Percentiles rank a stretch among this genome's conserved stretches.
These are phyloP conservation scores for Coelinius sp. DNA, from an alignment of 2,888 invertebrate species.

Conservation along the genomic window DNA sequence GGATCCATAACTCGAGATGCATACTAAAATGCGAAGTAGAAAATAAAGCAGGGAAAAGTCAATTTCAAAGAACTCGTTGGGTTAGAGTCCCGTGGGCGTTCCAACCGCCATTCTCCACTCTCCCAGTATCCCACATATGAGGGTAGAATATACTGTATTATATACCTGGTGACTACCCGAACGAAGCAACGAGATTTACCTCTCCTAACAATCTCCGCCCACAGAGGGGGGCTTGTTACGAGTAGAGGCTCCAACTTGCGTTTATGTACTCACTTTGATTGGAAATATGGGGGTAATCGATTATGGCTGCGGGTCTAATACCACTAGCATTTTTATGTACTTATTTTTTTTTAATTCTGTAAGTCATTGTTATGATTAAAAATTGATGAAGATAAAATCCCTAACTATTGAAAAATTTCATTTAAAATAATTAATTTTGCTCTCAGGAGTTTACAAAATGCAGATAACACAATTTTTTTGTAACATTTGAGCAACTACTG, in stretches of 20 bases:
- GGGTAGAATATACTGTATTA: neutral
- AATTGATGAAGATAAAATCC: no score
- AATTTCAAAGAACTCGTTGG: conserved; percentile 31
- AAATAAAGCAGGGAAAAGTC: conserved; percentile 34
- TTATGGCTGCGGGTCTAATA: neutral
- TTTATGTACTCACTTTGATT: neutral
- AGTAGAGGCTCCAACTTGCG: conserved; percentile 8
- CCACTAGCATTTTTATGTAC: neutral
- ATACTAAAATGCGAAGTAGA: conserved; percentile 25
- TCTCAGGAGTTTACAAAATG: no score
- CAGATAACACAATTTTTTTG: no score
- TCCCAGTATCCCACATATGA: conserved; percentile 10
- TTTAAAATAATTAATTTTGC: no score
- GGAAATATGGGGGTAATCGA: neutral
- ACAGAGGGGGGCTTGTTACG: neutral
- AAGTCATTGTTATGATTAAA: no score
- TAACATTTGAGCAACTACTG: no score
- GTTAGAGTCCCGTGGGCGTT: conserved; percentile 35
- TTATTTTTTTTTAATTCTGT: neutral
- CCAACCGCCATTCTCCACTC: neutral
- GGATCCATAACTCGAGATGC: conserved; percentile 25
- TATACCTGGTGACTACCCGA: conserved; percentile 10
- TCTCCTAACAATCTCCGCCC: conserved; percentile 19
- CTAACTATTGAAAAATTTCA: no score
- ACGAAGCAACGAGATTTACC: conserved; percentile 15